These are phyloP conservation scores for Babyrousa celebensis DNA, from an alignment of 2,797 vertebrate genomes.

Conservation along the genomic window DNA sequence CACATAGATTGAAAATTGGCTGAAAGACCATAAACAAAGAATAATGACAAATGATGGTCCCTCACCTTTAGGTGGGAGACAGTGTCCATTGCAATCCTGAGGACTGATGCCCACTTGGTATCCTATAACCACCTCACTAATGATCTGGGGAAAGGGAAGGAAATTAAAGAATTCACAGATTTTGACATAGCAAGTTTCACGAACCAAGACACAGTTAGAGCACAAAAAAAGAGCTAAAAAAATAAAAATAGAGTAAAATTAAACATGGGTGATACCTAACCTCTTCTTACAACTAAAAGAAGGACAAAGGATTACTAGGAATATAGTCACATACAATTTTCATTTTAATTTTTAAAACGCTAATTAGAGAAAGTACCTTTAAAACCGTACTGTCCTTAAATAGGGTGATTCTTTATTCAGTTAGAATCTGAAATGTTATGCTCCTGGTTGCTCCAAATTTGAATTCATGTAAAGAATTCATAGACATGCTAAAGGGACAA, in stretches of 20 bases:
- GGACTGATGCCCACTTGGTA: not conserved
- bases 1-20: slow-evolving; percentile 87
- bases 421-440: slow-evolving; percentile 55
- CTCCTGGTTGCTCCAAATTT: slow-evolving; percentile 65
- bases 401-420: slow-evolving; percentile 15
- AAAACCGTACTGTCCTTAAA: slow-evolving; percentile 49
- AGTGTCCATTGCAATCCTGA: slow-evolving; percentile 23
- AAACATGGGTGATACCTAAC: slow-evolving; percentile 18
- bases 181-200: not conserved
- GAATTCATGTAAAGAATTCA: slow-evolving; percentile 60
- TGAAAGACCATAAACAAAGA: slow-evolving; percentile 88
- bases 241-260: slow-evolving; percentile 47
- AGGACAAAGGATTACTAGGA: not conserved
- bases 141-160: slow-evolving; percentile 4
- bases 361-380: slow-evolving; percentile 40
- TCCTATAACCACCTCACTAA: slow-evolving; percentile 48
- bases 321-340: slow-evolving; percentile 20
- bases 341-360: slow-evolving; percentile 63
- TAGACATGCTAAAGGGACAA: not conserved
- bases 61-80: slow-evolving; percentile 61
- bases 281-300: slow-evolving; percentile 16
- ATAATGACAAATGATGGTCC: slow-evolving; percentile 82
- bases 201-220: slow-evolving; percentile 10
- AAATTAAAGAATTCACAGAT: slow-evolving; percentile 59
- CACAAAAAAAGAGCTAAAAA: slow-evolving; percentile 43